Evolutionary conservation across 2,113 vertebrate species (phyloP).

Genomic region (Lipotes vexillifer): DNA sequence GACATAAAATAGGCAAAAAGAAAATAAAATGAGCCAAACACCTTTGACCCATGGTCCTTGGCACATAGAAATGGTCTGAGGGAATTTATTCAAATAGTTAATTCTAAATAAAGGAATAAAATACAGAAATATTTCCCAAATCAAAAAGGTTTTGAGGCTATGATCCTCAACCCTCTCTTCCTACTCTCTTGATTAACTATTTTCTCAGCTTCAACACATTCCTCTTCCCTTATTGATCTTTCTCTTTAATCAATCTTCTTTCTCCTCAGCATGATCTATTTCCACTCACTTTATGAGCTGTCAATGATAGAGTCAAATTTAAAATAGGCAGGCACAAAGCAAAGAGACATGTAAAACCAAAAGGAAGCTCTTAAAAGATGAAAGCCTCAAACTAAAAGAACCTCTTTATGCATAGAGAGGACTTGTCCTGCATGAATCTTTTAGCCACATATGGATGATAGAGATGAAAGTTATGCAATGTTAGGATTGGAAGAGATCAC

Average conservation of each 20-base stretch:
- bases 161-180: not conserved
- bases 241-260: not conserved
- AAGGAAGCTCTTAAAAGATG: not conserved
- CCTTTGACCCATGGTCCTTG: not conserved
- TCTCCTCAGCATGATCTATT: not conserved
- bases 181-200: not conserved
- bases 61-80: not conserved
- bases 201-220: not conserved
- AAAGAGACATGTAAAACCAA: not conserved
- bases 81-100: not conserved
- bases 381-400: not conserved
- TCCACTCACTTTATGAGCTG: not conserved
- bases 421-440: not conserved
- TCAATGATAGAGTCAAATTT: not conserved
- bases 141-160: not conserved
- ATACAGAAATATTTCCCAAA: not conserved
- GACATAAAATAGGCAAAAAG: not conserved
- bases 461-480: not conserved
- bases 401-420: not conserved
- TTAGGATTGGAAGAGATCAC: not conserved
- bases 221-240: not conserved
- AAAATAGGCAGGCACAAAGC: conserved; percentile 1
- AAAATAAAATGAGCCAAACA: not conserved
- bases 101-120: conserved; percentile 4
- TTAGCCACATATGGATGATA: not conserved